These are phyloP conservation scores for Alces alces DNA, from an alignment of 2,113 vertebrate species.

Conservation along the genomic window DNA sequence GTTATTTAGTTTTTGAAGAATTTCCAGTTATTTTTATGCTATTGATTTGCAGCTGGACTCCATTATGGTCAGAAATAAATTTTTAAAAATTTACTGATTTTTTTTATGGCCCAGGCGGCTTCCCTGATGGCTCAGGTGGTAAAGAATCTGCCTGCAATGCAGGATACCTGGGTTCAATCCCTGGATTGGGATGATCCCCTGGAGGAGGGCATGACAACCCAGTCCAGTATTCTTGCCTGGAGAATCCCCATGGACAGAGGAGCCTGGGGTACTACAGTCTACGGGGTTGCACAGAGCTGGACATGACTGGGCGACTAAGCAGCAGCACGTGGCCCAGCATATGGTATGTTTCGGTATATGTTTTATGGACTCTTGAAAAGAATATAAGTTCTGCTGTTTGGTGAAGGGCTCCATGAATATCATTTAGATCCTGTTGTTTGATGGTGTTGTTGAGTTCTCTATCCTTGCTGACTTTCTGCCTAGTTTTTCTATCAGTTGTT, in stretches of 20 bases:
- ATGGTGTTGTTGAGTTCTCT: neutral
- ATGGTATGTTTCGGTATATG: neutral
- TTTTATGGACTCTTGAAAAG: neutral
- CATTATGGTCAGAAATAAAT: neutral
- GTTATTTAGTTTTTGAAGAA: neutral
- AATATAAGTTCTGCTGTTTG: neutral
- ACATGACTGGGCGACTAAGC: neutral
- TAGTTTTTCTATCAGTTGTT: neutral
- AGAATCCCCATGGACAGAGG: neutral
- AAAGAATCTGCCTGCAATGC: accelerated
- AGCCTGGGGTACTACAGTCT: neutral
- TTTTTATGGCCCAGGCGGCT: neutral
- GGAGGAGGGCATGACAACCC: neutral
- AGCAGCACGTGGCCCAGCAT: neutral
- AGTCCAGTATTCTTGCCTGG: neutral
- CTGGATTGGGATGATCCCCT: neutral
- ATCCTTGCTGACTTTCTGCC: neutral
- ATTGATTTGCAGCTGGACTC: neutral
- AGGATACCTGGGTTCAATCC: neutral
- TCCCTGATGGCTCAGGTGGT: neutral
- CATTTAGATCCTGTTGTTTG: neutral
- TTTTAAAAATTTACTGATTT: neutral
- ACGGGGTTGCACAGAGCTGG: neutral
- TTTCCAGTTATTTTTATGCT: neutral
- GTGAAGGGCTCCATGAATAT: neutral